These are phyloP conservation scores for Dysdera silvatica DNA, from an alignment of 1,140 invertebrate genomes.

Conservation along the genomic window DNA sequence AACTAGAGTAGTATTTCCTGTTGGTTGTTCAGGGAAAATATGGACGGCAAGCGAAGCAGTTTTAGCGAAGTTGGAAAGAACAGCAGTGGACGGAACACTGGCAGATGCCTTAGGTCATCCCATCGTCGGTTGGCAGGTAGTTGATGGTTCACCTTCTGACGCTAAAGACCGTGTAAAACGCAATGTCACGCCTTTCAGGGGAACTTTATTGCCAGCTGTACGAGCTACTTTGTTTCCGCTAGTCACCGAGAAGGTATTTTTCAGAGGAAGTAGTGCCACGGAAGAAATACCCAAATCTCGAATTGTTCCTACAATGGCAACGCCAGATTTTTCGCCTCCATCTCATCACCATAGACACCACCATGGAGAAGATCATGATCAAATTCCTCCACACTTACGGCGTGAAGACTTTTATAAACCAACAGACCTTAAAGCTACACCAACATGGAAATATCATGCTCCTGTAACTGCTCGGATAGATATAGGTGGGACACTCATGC, in stretches of 20 bases:
- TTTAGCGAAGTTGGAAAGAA: slow-evolving; percentile 53
- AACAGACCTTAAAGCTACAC: slow-evolving; percentile 8
- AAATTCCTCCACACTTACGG: no score
- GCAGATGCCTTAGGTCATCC: slow-evolving; percentile 53
- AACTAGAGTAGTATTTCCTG: slow-evolving; percentile 52
- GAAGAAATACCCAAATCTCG: slow-evolving; percentile 40
- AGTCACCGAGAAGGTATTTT: slow-evolving; percentile 9
- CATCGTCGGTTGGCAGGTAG: slow-evolving; percentile 57
- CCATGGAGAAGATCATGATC: slow-evolving; percentile 15
- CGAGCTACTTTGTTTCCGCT: slow-evolving; percentile 15
- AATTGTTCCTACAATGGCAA: slow-evolving; percentile 40
- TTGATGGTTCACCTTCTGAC: not conserved
- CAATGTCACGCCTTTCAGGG: slow-evolving; percentile 18
- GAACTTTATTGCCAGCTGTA: slow-evolving; percentile 28
- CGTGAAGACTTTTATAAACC: not conserved
- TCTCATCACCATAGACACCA: slow-evolving; percentile 30
- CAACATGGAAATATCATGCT: slow-evolving; percentile 17
- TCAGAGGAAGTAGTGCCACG: slow-evolving; percentile 8
- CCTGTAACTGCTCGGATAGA: not conserved
- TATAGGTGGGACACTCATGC: not conserved
- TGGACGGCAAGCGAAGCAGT: slow-evolving; percentile 47
- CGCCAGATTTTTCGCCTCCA: slow-evolving; percentile 37
- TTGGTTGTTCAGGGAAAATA: slow-evolving; percentile 60
- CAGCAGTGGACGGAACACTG: slow-evolving; percentile 56
- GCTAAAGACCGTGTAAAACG: slow-evolving; percentile 1